Percentiles rank a stretch among this genome's conserved stretches.
These are phyloP conservation scores for Drosophila aff. DNA, from an alignment of 1,140 invertebrate species.

Conservation along the genomic window DNA sequence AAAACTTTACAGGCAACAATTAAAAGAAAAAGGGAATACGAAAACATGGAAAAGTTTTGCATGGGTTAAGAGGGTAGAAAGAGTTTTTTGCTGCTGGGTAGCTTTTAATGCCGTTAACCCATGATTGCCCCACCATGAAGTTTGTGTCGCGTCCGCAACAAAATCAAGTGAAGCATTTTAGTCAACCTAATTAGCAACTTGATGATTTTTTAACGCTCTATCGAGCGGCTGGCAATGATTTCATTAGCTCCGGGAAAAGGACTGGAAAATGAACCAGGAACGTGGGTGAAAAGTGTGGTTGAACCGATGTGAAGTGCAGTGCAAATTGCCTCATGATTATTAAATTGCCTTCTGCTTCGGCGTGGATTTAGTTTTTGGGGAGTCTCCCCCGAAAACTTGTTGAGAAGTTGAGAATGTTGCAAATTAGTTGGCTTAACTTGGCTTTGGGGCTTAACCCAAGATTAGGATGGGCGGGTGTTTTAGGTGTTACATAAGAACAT, in stretches of 20 bases:
- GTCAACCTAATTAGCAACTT: constrained; percentile 81
- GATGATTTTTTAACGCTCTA: constrained; percentile 79
- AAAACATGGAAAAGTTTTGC: constrained; percentile 18
- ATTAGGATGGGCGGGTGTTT: not conserved
- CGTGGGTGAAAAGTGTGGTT: not conserved
- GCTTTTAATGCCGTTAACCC: constrained; percentile 23
- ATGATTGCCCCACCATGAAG: constrained; percentile 35
- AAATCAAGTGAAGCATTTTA: constrained; percentile 46
- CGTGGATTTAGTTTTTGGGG: constrained; percentile 26
- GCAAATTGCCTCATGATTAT: constrained; percentile 78
- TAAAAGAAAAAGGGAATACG: constrained; percentile 20
- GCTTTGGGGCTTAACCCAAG: constrained; percentile 20
- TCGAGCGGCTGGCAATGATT: constrained; percentile 74
- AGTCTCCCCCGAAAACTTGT: constrained; percentile 51
- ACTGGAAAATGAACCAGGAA: constrained; percentile 1
- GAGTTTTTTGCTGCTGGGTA: not conserved
- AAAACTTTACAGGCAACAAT: constrained; percentile 31
- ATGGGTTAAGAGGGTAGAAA: constrained; percentile 7
- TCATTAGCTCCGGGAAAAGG: constrained; percentile 49
- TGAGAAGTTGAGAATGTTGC: constrained; percentile 73
- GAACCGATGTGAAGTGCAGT: constrained; percentile 49
- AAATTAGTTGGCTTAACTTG: constrained; percentile 70
- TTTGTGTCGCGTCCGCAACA: constrained; percentile 36
- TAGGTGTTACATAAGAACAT: constrained; percentile 26
- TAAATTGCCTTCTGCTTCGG: constrained; percentile 65